These are phyloP conservation scores for Hemibates koningsi DNA, from an alignment of 2,113 vertebrate genomes.

Conservation along the genomic window DNA sequence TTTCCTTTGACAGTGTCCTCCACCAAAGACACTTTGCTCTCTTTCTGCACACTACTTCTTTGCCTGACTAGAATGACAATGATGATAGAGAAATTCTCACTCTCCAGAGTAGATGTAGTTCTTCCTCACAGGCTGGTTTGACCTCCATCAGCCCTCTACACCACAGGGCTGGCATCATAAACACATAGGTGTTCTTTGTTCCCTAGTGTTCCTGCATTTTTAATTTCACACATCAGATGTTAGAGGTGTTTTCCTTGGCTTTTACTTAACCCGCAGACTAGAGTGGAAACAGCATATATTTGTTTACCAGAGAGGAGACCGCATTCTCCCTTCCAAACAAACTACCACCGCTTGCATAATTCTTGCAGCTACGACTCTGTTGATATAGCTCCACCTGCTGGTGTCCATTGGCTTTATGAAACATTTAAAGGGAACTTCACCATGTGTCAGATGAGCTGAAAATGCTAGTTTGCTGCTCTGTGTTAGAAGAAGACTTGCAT, in stretches of 20 bases:
- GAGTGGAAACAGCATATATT: not conserved
- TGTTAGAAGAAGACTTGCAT: not conserved
- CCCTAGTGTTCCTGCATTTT: not conserved
- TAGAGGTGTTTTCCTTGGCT: not conserved
- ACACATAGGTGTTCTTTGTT: not conserved
- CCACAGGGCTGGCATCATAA: not conserved
- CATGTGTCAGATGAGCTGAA: not conserved
- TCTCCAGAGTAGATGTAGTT: slow-evolving; percentile 19
- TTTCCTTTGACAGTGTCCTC: slow-evolving; percentile 13
- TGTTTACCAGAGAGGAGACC: not conserved
- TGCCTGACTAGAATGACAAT: slow-evolving; percentile 63
- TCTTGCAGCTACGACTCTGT: not conserved
- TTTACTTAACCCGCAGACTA: not conserved
- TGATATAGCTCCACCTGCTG: slow-evolving; percentile 40
- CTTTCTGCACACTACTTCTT: slow-evolving; percentile 30
- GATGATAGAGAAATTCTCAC: slow-evolving; percentile 11
- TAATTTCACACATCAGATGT: not conserved
- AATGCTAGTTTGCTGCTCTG: not conserved
- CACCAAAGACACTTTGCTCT: slow-evolving; percentile 13
- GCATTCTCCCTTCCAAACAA: not conserved
- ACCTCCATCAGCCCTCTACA: slow-evolving; percentile 30
- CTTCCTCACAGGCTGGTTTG: slow-evolving; percentile 24
- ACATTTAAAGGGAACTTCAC: not conserved
- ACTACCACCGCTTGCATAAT: not conserved
- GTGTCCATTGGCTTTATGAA: not conserved